These are phyloP conservation scores for Pseudomyrmex flavicornis DNA, from an alignment of 1,140 invertebrate genomes.

Conservation along the genomic window DNA sequence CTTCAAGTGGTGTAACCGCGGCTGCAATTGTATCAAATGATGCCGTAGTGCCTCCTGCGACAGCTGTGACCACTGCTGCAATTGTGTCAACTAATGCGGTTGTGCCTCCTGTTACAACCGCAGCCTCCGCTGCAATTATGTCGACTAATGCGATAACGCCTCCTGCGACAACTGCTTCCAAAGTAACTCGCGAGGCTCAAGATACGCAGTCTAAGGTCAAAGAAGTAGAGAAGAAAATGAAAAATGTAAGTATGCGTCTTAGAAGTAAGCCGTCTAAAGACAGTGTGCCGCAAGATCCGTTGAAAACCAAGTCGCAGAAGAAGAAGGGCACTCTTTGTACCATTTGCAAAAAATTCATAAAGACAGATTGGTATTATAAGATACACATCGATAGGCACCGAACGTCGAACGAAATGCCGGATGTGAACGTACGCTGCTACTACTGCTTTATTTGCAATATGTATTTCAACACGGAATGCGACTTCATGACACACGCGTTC, in stretches of 20 bases:
- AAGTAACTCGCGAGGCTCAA: no score
- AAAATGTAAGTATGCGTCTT: no score
- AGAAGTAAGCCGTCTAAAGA: no score
- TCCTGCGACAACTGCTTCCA: no score
- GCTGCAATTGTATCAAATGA: no score
- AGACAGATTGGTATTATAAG: constrained; percentile 82
- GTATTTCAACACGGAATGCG: constrained; percentile 75
- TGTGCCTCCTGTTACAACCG: not conserved
- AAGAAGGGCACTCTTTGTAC: constrained; percentile 77
- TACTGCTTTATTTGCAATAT: constrained; percentile 78
- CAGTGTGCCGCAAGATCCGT: not conserved
- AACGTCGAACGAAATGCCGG: constrained; percentile 63
- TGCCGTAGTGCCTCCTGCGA: not conserved
- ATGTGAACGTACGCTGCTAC: no score
- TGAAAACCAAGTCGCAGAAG: constrained; percentile 61
- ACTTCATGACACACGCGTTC: constrained; percentile 78
- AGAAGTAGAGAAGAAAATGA: no score
- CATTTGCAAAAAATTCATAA: constrained; percentile 80
- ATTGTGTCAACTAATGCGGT: not conserved
- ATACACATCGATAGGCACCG: constrained; percentile 80
- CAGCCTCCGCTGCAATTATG: not conserved
- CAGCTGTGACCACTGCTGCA: not conserved
- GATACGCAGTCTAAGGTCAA: no score
- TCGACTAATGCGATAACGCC: no score
- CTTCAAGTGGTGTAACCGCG: constrained; percentile 1